phyloP scores from a whole-genome alignment of 2,888 invertebrate genomes.

The Pollenia griseotomentosa region DNA sequence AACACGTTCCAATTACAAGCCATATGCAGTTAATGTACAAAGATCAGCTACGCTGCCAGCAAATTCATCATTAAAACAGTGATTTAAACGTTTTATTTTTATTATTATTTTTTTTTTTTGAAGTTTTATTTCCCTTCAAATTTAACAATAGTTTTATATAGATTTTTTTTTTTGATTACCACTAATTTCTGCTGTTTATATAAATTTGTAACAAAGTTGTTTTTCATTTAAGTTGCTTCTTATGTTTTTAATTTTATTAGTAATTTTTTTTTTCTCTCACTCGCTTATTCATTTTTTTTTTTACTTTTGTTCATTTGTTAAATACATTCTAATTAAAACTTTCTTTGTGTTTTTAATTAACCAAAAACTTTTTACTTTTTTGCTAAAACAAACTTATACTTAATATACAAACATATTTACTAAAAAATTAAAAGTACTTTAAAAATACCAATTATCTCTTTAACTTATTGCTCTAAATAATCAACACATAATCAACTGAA shows the following conservation, averaged over 20 bases:
- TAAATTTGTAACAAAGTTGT: conserved; percentile 59
- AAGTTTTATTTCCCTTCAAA: conserved; percentile 33
- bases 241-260: conserved; percentile 53
- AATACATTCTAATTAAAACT: conserved; percentile 31
- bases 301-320: conserved; percentile 43
- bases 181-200: conserved; percentile 63
- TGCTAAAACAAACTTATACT: conserved; percentile 45
- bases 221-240: conserved; percentile 61
- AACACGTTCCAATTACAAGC: conserved; percentile 84
- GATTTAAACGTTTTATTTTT: conserved; percentile 74
- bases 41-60: conserved; percentile 95
- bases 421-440: conserved; percentile 59
- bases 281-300: conserved; percentile 31
- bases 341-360: conserved; percentile 60
- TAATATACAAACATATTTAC: conserved; percentile 25
- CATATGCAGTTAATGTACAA: conserved; percentile 86
- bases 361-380: conserved; percentile 23
- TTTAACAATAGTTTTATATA: conserved; percentile 47
- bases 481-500: conserved; percentile 47
- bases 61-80: conserved; percentile 89
- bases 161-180: conserved; percentile 56
- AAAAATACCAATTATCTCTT: conserved; percentile 39
- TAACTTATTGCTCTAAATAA: conserved; percentile 45
- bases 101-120: conserved; percentile 53
- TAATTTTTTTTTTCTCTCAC: conserved; percentile 41